Base-by-base conservation (phyloP, 2,888 invertebrate species). In the Amblyteles armatorius region DNA sequence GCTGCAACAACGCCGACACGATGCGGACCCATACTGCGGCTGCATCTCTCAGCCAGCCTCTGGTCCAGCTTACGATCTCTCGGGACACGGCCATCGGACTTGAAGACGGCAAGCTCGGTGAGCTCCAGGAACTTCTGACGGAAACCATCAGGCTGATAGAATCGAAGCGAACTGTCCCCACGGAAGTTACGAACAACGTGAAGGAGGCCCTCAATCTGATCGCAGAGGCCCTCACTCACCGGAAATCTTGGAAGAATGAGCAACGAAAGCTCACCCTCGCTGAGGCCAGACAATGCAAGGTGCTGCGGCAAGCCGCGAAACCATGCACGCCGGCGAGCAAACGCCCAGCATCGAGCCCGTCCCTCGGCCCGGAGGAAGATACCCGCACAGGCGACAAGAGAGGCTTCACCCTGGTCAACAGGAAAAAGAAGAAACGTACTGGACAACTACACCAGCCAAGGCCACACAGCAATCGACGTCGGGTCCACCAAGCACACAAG, bases 181-280 rank as follows among this genome's bases (percentile, higher is more conserved):
- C 72, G 63, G 77, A 82, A 40, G 82, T 77, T 77, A 82, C 77
- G 48, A 77, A 50, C 11, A 65, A 71, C 13, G 65, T 82, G 33
- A 82, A 73, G 26, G 65, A 82, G 50, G 82, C 82, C n/a, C 67
- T 69, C 6, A 50, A 33, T 22, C 29, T 71, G 22, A 19, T 81
- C 50, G 7, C 60, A 3, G 81, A 68, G 19, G 26, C 60, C 26
- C 60, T 81, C 19, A 48, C 67, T 13, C 50, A 55, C 69, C 65
- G 74, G 6, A 68, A 81, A 67, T 44, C 57, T 33, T 74, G 74
- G 80, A 74, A 80, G 44, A 69, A 69, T 9, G 79, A 16, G 4
- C 79, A 69, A 26, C 29, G 79, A 0, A 78, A 55, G n/a, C 78
- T 78, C 48, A 68, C 68, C 4, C 55, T 55, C 44, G 78, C 68